Percentiles rank a stretch among this genome's conserved stretches.
Conservation (phyloP, 2,113 vertebrate species). For the Caloenas nicobarica region DNA sequence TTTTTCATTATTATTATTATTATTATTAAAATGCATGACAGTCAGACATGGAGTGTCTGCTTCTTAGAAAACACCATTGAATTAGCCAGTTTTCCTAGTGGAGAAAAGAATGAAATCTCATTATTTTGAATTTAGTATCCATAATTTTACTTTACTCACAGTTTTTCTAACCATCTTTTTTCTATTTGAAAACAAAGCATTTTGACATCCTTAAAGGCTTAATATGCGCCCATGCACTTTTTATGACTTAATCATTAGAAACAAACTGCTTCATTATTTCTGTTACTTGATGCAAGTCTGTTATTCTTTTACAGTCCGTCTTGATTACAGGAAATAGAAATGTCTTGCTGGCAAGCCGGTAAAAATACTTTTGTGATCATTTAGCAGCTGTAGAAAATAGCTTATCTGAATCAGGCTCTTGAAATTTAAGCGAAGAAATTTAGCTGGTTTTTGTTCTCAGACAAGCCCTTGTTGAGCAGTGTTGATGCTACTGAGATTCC, state of each 20-base stretch:
- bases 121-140: neutral
- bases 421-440: neutral
- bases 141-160: neutral
- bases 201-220: neutral
- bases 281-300: neutral
- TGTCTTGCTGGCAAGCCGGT: neutral
- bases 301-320: neutral
- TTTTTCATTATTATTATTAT: neutral
- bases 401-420: neutral
- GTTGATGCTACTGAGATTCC: neutral
- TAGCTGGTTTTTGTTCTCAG: neutral
- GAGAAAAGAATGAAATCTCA: neutral
- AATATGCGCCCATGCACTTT: neutral
- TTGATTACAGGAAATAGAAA: conserved; percentile 8
- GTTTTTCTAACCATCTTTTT: neutral
- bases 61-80: neutral
- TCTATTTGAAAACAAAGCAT: neutral
- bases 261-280: neutral
- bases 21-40: neutral
- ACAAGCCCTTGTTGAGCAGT: neutral
- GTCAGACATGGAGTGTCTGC: neutral
- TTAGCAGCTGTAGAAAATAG: neutral
- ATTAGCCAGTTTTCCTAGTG: neutral
- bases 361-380: neutral
- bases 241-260: conserved; percentile 9